Base-by-base conservation (phyloP, 2,888 invertebrate species). In the Slavum lentiscoides region DNA sequence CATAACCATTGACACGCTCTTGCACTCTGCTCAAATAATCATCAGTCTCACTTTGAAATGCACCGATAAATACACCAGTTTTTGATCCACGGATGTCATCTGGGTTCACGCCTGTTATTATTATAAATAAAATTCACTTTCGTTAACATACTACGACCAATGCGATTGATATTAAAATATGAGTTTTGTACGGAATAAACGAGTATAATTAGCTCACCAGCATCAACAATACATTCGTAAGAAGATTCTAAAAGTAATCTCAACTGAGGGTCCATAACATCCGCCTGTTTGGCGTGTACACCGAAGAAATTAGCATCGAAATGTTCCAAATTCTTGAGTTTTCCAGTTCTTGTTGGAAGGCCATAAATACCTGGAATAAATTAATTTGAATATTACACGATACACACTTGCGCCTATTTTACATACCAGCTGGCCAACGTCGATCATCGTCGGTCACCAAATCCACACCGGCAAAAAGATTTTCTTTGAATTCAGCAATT, bases 31-130 rank as follows among this genome's bases (percentile, higher is more conserved):
- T 92, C 92, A 95, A 95, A 85, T 91, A 91, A 86, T 96, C 95
- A 85, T 94, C 94, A 17, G 95, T 92, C 88, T 98, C 98, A n/a
- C 93, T 93, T 83, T 91, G 91, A 82, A 94, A 95, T 21, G 94
- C 94, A 82, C 98, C 98, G 84, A 98, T 91, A 87, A 93, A 99
- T 3, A 98, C 98, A 83, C 98, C 98, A 72, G 97, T 97, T 85
- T 91, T 93, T 13, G 93, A 91, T 77, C 98, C 98, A 84, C 94
- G 90, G 74, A 97, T 87, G 84, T 93, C 92, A 77, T 89, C 88
- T 9, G 98, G 98, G 87, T 94, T 95, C 82, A 93, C 85, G 74
- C 92, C 92, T 88, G 82, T 86, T 89, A 30, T 39, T 17, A 17
- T 30, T 30, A 39, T 43, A 74, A 43, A 43, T 30, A 30, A 37